Conservation (phyloP, 2,797 vertebrate genomes). For the Tenualosa thibaudeaui region DNA sequence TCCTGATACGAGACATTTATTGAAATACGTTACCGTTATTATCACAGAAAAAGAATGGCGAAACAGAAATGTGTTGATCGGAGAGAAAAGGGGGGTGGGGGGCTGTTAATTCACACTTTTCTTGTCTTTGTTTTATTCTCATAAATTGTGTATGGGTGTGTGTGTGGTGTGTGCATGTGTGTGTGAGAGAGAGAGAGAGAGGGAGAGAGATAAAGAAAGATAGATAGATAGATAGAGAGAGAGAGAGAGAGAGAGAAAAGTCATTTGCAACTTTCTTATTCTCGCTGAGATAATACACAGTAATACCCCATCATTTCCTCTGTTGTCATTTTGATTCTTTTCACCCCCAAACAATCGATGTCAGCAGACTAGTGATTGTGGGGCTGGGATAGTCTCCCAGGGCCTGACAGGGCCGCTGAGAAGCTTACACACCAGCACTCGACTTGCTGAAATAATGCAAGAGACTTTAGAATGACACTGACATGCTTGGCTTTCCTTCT, state of each 20-base stretch:
- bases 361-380: background rate
- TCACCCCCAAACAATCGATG: background rate
- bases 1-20: background rate
- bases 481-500: background rate
- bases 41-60: background rate
- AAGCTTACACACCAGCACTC: background rate
- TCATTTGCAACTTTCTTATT: background rate
- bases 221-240: too few species aligned
- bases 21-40: background rate
- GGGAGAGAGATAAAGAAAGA: too few species aligned
- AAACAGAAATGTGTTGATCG: constrained; percentile 10
- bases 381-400: background rate
- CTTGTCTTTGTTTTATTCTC: background rate
- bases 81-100: background rate
- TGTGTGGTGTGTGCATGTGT: background rate
- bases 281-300: background rate
- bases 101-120: background rate
- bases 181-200: too few species aligned
- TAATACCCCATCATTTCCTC: background rate
- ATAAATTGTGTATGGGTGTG: background rate
- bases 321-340: background rate
- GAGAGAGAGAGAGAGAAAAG: background rate
- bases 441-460: background rate
- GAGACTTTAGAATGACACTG: background rate
- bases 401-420: background rate